These are phyloP conservation scores for Beroe ovata DNA, from an alignment of 37 sponge, comb jelly and placozoan species.

Conservation along the genomic window DNA sequence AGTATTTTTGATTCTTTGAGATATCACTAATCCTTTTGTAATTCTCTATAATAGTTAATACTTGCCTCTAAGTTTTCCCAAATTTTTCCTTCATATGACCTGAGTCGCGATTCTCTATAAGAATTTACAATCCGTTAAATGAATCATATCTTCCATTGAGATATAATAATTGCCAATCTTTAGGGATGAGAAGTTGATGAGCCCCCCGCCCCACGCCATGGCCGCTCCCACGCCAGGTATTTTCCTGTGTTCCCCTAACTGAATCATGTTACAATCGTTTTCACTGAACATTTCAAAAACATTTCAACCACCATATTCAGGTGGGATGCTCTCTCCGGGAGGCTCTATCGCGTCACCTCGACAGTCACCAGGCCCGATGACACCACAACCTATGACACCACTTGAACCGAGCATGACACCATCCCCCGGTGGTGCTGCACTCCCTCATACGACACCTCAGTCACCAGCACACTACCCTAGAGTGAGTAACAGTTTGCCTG, in stretches of 20 bases:
- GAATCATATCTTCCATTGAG: too few relatives aligned
- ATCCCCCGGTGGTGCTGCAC: constrained; percentile 24
- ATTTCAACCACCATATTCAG: background rate
- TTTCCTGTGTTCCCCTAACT: too few relatives aligned
- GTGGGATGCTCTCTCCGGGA: constrained; percentile 55
- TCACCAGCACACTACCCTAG: constrained; percentile 58
- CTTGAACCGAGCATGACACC: constrained; percentile 47
- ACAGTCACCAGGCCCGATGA: constrained; percentile 64
- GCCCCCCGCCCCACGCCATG: background rate
- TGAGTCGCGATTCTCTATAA: too few relatives aligned
- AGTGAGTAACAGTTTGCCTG: too few relatives aligned
- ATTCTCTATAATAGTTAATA: too few relatives aligned
- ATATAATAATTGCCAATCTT: too few relatives aligned
- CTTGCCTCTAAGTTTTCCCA: too few relatives aligned
- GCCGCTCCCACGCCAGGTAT: background rate
- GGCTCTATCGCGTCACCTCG: constrained; percentile 45
- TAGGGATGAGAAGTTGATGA: background rate
- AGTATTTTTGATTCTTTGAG: too few relatives aligned
- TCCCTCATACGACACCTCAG: constrained; percentile 42
- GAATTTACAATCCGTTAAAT: too few relatives aligned
- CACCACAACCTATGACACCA: constrained; percentile 39
- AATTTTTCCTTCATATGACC: too few relatives aligned
- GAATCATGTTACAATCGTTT: background rate
- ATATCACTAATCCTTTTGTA: too few relatives aligned
- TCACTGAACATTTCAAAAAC: background rate